Base-by-base conservation (phyloP, 2,113 vertebrate genomes). In the Agelaius phoeniceus region DNA sequence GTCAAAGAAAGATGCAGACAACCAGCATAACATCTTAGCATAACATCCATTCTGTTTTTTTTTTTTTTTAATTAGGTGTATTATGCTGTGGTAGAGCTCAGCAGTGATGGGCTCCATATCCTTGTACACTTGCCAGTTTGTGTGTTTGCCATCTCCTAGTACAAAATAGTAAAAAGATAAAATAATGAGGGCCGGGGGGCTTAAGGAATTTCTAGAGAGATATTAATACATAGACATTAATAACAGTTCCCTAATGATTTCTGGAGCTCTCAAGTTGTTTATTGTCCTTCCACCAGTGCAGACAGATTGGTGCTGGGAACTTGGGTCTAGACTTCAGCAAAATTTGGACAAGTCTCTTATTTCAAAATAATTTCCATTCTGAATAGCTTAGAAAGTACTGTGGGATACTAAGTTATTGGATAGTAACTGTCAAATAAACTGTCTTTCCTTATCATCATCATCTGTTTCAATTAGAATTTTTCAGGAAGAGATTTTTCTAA, bases 381-480 rank as follows among this genome's bases (percentile, higher is more conserved):
- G n/a, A 90, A 41, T 39, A 83, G 26, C 39, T 72, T 67, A 58
- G 33, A 68, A 80, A 89, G 30, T 84, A 62, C 20, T 43, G 27
- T 57, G 49, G 31, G 44, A 62, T 93, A 84, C 26, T 37, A 69
- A 89, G 13, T 87, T 83, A 77, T 20, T 77, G 51, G 80, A 59
- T 46, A 66, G 41, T 63, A 81, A 84, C 22, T 75, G 39, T 84
- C 79, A 84, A 80, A 80, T 86, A 62, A 94, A 81, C 11, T 89
- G 43, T 51, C 39, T 75, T 84, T 66, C 37, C 51, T 72, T 87
- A 63, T 89, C 66, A 46, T 41, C 7, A 19, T 52, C 18, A 69
- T 68, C 33, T 75, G 59, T 69, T 94, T 84, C 16, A 8, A 82
- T 82, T 79, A 93, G 35, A 80, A 51, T 68, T 89, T 77, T 9